Evolutionary conservation across 2,113 vertebrate genomes (phyloP).

Genomic region (Sturnus vulgaris): DNA sequence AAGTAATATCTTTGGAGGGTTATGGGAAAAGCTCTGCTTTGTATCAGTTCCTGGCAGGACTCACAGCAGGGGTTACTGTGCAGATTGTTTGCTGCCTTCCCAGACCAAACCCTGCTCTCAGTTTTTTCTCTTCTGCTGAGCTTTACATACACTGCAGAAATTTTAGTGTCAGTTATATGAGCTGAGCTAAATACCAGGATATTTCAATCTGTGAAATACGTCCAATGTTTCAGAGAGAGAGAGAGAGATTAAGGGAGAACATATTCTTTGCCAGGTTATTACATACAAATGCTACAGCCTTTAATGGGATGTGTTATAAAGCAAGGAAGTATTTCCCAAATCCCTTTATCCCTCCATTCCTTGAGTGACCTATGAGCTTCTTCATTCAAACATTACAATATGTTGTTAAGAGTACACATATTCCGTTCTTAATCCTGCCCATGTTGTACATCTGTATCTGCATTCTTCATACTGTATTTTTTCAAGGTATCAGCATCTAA

Average conservation of each 20-base stretch:
- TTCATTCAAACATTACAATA: background rate
- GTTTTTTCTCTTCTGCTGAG: background rate
- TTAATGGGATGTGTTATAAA: background rate
- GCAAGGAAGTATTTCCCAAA: background rate
- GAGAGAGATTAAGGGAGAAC: background rate
- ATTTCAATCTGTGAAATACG: background rate
- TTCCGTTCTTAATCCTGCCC: background rate
- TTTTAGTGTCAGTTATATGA: background rate
- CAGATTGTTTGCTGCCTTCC: background rate
- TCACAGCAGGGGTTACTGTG: background rate
- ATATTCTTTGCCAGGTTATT: background rate
- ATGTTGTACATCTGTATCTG: background rate
- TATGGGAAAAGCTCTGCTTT: background rate
- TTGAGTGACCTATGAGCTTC: background rate
- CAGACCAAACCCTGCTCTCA: background rate
- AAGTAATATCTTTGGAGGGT: background rate
- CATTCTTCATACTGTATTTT: background rate
- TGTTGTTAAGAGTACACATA: accelerated
- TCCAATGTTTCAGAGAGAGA: background rate
- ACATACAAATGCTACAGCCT: background rate
- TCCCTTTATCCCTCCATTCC: background rate
- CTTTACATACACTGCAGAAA: background rate
- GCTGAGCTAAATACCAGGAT: background rate
- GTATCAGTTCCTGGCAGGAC: background rate
- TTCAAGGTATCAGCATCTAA: background rate